Evolutionary conservation across 2,113 vertebrate species (phyloP).

Genomic region (Eclectus roratus): DNA sequence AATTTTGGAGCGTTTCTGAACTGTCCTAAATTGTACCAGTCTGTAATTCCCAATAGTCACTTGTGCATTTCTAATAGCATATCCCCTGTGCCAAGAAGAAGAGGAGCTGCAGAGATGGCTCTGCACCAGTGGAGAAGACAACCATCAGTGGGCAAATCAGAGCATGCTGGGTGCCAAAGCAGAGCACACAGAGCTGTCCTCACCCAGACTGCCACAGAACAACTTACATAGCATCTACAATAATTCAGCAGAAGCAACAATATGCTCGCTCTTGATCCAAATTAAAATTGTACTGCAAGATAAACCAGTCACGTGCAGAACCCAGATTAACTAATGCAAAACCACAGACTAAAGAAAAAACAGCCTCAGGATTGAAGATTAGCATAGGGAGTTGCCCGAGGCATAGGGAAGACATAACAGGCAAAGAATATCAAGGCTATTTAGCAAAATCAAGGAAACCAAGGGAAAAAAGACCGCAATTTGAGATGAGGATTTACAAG

Average conservation of each 20-base stretch:
- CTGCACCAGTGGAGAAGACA: neutral
- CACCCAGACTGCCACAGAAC: neutral
- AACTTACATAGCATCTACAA: neutral
- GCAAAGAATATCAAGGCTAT: neutral
- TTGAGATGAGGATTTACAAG: conserved; percentile 14
- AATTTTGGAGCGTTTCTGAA: neutral
- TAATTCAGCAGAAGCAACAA: neutral
- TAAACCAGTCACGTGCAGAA: neutral
- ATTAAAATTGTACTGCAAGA: neutral
- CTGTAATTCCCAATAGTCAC: neutral
- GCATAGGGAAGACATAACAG: neutral
- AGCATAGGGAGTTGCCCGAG: neutral
- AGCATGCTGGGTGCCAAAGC: neutral
- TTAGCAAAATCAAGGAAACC: neutral
- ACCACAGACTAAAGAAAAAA: neutral
- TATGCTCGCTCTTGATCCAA: neutral
- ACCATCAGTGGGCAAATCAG: neutral
- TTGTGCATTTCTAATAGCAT: neutral
- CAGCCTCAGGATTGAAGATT: neutral
- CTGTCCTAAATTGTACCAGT: neutral
- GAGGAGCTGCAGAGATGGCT: neutral
- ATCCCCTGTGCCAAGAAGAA: neutral
- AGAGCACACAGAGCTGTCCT: neutral
- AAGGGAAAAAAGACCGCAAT: neutral
- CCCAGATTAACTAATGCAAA: neutral